Percentiles rank a stretch among this genome's conserved stretches.
These are phyloP conservation scores for Sylvilagus bachmani DNA, from an alignment of 2,113 vertebrate species.

Conservation along the genomic window DNA sequence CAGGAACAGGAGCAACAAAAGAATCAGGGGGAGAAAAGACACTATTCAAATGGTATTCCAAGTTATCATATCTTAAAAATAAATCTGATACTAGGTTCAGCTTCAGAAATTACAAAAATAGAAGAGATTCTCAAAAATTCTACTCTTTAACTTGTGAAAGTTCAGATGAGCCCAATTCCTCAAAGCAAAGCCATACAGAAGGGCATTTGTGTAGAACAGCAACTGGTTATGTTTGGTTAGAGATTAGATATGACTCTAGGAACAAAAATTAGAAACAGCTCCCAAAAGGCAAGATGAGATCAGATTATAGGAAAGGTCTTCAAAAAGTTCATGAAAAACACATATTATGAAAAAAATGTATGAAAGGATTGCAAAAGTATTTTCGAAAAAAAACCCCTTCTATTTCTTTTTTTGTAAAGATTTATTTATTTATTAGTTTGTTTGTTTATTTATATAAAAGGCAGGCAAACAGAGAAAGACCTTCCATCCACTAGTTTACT, in stretches of 20 bases:
- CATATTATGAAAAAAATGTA: too few species aligned
- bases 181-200: not conserved
- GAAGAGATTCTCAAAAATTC: not conserved
- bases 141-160: not conserved
- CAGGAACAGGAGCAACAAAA: conserved; percentile 7
- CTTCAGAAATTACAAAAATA: conserved; percentile 43
- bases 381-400: too few species aligned
- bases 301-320: not conserved
- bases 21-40: not conserved
- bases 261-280: not conserved
- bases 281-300: not conserved
- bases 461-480: too few species aligned
- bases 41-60: not conserved
- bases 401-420: too few species aligned
- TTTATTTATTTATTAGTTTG: too few species aligned
- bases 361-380: too few species aligned
- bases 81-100: not conserved
- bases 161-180: not conserved
- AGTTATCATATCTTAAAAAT: not conserved
- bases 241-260: not conserved
- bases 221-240: not conserved
- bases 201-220: not conserved
- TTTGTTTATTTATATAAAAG: too few species aligned
- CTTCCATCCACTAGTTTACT: too few species aligned
- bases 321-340: too few species aligned